Percentiles rank a stretch among this genome's conserved stretches.
phyloP scores from a whole-genome alignment of 2,888 invertebrate species.

The Leucozona laternaria region DNA sequence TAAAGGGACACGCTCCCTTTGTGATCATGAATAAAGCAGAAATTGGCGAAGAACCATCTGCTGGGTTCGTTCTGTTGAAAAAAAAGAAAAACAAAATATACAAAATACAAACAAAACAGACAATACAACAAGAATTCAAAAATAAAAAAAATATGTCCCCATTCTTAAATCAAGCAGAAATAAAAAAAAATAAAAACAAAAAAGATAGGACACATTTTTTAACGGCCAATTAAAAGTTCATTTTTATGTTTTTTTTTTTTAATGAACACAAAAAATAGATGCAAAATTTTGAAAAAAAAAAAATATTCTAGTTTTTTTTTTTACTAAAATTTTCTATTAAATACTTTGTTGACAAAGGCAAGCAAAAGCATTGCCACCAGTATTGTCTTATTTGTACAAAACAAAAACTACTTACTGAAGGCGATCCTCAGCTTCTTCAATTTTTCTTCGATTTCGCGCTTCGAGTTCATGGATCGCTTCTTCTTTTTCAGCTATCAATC shows the following conservation, averaged over 20 bases:
- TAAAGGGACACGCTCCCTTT: slow-evolving; percentile 82
- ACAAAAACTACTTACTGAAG: slow-evolving; percentile 83
- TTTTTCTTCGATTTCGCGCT: slow-evolving; percentile 84
- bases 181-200: slow-evolving; percentile 2
- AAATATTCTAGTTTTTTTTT: not conserved
- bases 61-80: slow-evolving; percentile 79
- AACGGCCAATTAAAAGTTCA: slow-evolving; percentile 33
- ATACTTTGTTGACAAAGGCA: slow-evolving; percentile 36
- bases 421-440: slow-evolving; percentile 82
- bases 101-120: slow-evolving; percentile 42
- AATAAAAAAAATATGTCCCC: slow-evolving; percentile 1
- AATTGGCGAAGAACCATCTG: slow-evolving; percentile 73
- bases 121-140: slow-evolving; percentile 55
- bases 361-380: slow-evolving; percentile 52
- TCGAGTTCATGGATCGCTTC: slow-evolving; percentile 85
- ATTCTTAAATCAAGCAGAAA: slow-evolving; percentile 10
- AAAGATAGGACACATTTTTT: slow-evolving; percentile 22
- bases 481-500: slow-evolving; percentile 85
- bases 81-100: slow-evolving; percentile 29
- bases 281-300: slow-evolving; percentile 54
- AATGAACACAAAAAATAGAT: slow-evolving; percentile 15
- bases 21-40: slow-evolving; percentile 80
- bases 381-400: not conserved
- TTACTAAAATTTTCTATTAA: not conserved
- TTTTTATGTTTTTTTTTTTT: slow-evolving; percentile 11